Evolutionary conservation across 2,888 invertebrate species (phyloP), one percentile per base, ranked within the genome.

Genomic region (Xestia xanthographa): DNA sequence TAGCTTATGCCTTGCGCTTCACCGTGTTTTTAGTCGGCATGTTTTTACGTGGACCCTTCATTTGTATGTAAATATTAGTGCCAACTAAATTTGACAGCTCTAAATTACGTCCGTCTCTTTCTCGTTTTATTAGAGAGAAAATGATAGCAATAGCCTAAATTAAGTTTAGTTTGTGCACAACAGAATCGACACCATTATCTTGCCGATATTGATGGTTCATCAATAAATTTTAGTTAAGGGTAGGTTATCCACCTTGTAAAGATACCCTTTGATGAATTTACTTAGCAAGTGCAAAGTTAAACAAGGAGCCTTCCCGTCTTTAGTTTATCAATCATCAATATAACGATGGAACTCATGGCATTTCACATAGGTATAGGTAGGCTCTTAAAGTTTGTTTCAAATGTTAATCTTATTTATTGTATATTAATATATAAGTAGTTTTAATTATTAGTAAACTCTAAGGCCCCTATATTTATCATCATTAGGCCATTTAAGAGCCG

Each of bases 211-310:
- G 62, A 63, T 81, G 53, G 75, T 22, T 17, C 48, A 63, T 81
- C 41, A 41, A 63, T 75, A 66, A 9, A 34, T 65, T 79, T 58
- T 56, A 72, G 48, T 66, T 65, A 41, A 17, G 63, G 77, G 56
- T 66, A 72, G 65, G 65, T 26, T 53, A 79, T 78, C 72, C 58
- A 80, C 20, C 50, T 58, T 80, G 72, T 77, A 17, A 68, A 50
- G 67, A 41, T 5, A 71, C 41, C 80, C 72, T 72, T 77, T 77
- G 80, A 80, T 72, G 41, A 80, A 66, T 41, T 66, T 48, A 56
- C 48, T 58, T 41, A 80, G 50, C 66, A 80, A 77, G 80, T 34
- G 38, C 26, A 50, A 80, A 78, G 80, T 60, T 80, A 65, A 58
- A 79, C 72, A 58, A 66, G 26, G 58, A 66, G 11, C 34, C 26